Evolutionary conservation across 1,140 invertebrate genomes (phyloP).

Genomic region (Drosophila oshimai): DNA sequence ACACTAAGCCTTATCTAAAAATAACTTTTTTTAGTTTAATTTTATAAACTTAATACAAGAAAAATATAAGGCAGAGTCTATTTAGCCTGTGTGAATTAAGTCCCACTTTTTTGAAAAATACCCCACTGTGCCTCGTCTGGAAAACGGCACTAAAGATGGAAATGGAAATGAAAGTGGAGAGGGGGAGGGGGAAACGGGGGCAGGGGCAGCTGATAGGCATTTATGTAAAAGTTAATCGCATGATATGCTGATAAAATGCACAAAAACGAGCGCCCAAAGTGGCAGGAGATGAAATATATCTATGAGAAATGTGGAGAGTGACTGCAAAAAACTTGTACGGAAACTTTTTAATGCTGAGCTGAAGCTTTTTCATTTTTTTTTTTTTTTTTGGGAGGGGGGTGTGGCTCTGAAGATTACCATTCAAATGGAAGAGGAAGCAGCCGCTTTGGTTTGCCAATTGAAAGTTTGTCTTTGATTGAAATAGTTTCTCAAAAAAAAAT

Average conservation of each 20-base stretch:
- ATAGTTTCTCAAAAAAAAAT: conserved; percentile 1
- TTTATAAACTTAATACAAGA: no score
- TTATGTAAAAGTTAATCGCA: conserved; percentile 54
- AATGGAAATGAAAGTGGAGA: no score
- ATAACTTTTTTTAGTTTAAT: no score
- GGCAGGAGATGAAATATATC: background rate
- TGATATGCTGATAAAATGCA: conserved; percentile 49
- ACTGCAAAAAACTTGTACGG: conserved; percentile 1
- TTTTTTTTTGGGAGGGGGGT: background rate
- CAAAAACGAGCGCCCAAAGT: conserved; percentile 14
- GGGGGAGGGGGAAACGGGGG: background rate
- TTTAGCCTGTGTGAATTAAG: no score
- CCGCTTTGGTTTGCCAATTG: conserved; percentile 13
- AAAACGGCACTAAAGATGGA: background rate
- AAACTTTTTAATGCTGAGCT: conserved; percentile 24
- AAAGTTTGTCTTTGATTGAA: conserved; percentile 34
- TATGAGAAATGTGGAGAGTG: background rate
- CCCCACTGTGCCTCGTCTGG: no score
- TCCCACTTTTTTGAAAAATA: no score
- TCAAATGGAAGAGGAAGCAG: conserved; percentile 4
- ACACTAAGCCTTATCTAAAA: no score
- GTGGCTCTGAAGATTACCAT: conserved; percentile 19
- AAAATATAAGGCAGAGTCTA: no score
- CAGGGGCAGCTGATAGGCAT: conserved; percentile 40
- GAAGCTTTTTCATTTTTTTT: background rate